Evolutionary conservation across 1,140 invertebrate genomes (phyloP).

Genomic region (Belonocnema kinseyi): DNA sequence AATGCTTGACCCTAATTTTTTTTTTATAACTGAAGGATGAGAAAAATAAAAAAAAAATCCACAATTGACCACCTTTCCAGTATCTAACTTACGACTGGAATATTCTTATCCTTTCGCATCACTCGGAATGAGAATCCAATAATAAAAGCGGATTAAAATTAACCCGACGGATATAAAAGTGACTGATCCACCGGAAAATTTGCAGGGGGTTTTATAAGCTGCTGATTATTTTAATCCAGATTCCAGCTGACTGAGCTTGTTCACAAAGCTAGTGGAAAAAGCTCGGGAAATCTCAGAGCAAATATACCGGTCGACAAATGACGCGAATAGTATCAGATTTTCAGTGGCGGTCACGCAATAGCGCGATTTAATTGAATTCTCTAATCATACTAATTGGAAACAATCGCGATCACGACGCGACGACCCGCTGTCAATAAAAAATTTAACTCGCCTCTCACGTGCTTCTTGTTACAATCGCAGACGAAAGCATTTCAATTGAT

Average conservation of each 20-base stretch:
- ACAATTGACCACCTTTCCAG: too few relatives aligned
- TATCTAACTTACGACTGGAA: too few relatives aligned
- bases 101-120: not conserved
- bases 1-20: too few relatives aligned
- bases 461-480: constrained; percentile 38
- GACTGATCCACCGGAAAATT: not conserved
- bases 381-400: constrained; percentile 50
- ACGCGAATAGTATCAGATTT: constrained; percentile 36
- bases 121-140: not conserved
- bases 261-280: not conserved
- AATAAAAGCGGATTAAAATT: not conserved
- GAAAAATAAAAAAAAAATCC: too few relatives aligned
- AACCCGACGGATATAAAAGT: not conserved
- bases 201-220: not conserved
- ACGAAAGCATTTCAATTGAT: constrained; percentile 20
- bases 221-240: not conserved
- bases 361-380: constrained; percentile 45
- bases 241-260: not conserved
- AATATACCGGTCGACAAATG: constrained; percentile 1
- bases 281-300: constrained; percentile 7
- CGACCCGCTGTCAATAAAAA: constrained; percentile 31
- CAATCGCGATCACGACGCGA: constrained; percentile 36
- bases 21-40: too few relatives aligned
- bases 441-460: constrained; percentile 38
- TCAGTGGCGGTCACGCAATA: constrained; percentile 11